Evolutionary conservation across 2,113 vertebrate species (phyloP), one percentile per base, ranked within the genome.

Genomic region (Scopus umbretta): DNA sequence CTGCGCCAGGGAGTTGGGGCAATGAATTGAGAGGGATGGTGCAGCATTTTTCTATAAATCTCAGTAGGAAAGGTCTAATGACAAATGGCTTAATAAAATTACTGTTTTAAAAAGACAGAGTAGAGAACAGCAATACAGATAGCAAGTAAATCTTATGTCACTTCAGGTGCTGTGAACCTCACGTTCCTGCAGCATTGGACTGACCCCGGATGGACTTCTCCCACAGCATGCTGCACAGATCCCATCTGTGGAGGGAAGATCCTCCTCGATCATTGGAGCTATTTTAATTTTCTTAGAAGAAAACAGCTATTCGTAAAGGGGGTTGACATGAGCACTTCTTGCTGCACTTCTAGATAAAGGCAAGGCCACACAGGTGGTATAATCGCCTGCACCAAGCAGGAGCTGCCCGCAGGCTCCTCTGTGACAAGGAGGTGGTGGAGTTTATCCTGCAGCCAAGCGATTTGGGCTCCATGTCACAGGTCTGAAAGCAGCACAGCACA

Each of bases 321-420:
- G 38, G 3, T 75, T 81, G 30, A 63, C 38, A 6, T 50, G 70
- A 72, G 29, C 79, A 72, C 40, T 34, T 38, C 40, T 74, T 62
- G 56, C 76, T 74, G 50, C 9, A 2, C 29, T 59, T 58, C 13
- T 38, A 91, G 73, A 90, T 87, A 95, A 93, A 52, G 30, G 47
- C 74, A 91, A 90, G 70, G 74, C 47, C 92, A 71, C 0, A 0
- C 16, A 34, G 20, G 15, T 40, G 45, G 19, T 61, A 10, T 23
- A 45, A 53, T 36, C 0, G 0, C 21, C 53, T 30, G 68, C 40
- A 26, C 29, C 62, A 42, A 50, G 19, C 0, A 0, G 38, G 47
- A 62, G 65, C 53, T 89, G 47, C 65, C 70, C 6, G 3, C 23
- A 49, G 29, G 29, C 52, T 63, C 25, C 47, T 47, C 26, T 10